Percentiles rank a stretch among this genome's conserved stretches.
phyloP scores from a whole-genome alignment of 2,888 invertebrate genomes.

The Invenusta paracnida region DNA sequence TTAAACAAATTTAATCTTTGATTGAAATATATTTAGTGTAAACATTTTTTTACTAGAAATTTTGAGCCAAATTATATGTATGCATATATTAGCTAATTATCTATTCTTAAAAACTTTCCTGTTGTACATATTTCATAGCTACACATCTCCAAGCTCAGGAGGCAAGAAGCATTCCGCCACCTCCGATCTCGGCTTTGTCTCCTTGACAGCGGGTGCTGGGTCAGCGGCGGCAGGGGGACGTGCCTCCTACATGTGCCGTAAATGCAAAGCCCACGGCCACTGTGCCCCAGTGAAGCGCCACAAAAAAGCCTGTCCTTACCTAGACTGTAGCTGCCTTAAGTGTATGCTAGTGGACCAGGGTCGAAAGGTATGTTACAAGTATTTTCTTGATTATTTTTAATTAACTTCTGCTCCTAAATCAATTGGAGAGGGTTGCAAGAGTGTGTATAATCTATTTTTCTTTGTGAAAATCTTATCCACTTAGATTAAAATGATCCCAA shows the following conservation, averaged over 20 bases:
- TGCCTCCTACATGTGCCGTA: constrained; percentile 44
- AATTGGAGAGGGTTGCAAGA: no score
- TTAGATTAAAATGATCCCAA: no score
- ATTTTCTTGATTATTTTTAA: no score
- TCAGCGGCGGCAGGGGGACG: background rate
- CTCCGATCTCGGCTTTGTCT: background rate
- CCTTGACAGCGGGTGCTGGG: background rate
- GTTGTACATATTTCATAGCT: background rate
- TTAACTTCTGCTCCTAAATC: no score
- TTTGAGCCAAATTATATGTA: no score
- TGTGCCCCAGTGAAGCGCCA: constrained; percentile 43
- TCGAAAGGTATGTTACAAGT: constrained; percentile 36
- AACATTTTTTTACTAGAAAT: background rate
- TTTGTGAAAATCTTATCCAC: no score
- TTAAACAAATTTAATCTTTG: no score
- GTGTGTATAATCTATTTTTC: no score
- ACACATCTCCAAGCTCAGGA: background rate
- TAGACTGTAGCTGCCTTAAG: constrained; percentile 38
- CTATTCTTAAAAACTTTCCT: no score
- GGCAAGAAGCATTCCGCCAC: no score
- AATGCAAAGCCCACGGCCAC: constrained; percentile 43
- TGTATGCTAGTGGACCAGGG: constrained; percentile 43
- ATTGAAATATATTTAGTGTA: no score
- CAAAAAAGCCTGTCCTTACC: constrained; percentile 43
- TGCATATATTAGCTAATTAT: no score